Evolutionary conservation across 2,797 vertebrate genomes (phyloP).

Genomic region (Xiphophorus birchmanni): DNA sequence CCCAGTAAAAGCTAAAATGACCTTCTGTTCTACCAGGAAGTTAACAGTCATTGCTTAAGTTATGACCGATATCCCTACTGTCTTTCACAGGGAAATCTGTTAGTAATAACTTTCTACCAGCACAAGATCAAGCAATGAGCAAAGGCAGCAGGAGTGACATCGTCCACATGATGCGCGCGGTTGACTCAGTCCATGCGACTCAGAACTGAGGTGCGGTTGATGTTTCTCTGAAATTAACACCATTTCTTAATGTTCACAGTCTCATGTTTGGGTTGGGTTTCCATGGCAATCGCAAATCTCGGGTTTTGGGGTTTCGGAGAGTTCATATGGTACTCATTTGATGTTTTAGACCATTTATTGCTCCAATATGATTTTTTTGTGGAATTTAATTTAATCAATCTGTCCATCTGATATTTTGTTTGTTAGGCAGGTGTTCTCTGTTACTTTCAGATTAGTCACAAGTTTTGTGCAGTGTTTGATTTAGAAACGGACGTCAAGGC

Average conservation of each 20-base stretch:
- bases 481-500: constrained; percentile 48
- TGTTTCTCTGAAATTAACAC: constrained; percentile 55
- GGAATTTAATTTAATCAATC: constrained; percentile 47
- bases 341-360: constrained; percentile 48
- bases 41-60: constrained; percentile 58
- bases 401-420: constrained; percentile 47
- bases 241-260: constrained; percentile 59
- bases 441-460: constrained; percentile 58
- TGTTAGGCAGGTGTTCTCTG: constrained; percentile 54
- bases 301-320: constrained; percentile 35
- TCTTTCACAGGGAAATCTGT: constrained; percentile 57
- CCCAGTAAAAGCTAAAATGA: constrained; percentile 25
- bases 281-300: constrained; percentile 56
- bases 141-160: constrained; percentile 53
- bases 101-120: constrained; percentile 48
- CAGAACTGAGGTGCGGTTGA: constrained; percentile 43
- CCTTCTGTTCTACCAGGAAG: constrained; percentile 49
- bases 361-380: constrained; percentile 29
- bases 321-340: constrained; percentile 53
- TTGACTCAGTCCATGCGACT: constrained; percentile 71
- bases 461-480: constrained; percentile 41
- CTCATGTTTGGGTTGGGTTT: constrained; percentile 68
- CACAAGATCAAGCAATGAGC: constrained; percentile 32
- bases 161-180: constrained; percentile 39
- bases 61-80: constrained; percentile 35